Base-by-base conservation (phyloP, 2,888 invertebrate species). In the Notodonta ziczac region DNA sequence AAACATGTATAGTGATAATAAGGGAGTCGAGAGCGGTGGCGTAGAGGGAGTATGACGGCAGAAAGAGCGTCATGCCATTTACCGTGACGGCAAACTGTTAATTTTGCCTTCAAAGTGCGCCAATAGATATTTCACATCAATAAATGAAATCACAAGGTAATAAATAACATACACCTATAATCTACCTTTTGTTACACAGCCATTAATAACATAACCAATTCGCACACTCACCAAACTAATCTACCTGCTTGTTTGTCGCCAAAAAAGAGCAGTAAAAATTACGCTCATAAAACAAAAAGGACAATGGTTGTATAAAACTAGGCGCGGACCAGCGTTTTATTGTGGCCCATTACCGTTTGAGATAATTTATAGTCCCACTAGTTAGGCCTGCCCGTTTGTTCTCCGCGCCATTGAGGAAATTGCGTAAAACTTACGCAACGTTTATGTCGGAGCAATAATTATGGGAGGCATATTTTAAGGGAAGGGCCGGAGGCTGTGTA, bases 261-360 rank as follows among this genome's bases (percentile, higher is more conserved):
- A 40, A 55, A 35, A 56, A 53, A 54, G 44, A 57, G 46, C 57
- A 57, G 54, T 61, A 57, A 57, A 60, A 61, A 61, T 42, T 39
- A 54, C 58, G 48, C 13, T 61, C 61, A 53, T 61, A 61, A 61
- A 61, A 61, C 54, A 54, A 54, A 24, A 61, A 57, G 54, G 61
- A 61, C 56, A 51, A 65, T 32, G 24, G 59, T 32, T 69, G 62
- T 57, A 70, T 67, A 63, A 57, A 70, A 69, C 58, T 63, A 67
- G 57, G 61, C 60, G 53, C 24, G 51, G 70, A 66, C 70, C 69
- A 66, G 57, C 70, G 60, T 74, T 79, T 79, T 72, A 76, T 61
- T 76, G 69, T 72, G 59, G 58, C 71, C 72, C 73, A 77, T 79
- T 79, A 77, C 75, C 69, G 76, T 78, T 69, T 57, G 57, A 65